Conservation (phyloP, 2,797 vertebrate species). For the Molothrus aeneus region DNA sequence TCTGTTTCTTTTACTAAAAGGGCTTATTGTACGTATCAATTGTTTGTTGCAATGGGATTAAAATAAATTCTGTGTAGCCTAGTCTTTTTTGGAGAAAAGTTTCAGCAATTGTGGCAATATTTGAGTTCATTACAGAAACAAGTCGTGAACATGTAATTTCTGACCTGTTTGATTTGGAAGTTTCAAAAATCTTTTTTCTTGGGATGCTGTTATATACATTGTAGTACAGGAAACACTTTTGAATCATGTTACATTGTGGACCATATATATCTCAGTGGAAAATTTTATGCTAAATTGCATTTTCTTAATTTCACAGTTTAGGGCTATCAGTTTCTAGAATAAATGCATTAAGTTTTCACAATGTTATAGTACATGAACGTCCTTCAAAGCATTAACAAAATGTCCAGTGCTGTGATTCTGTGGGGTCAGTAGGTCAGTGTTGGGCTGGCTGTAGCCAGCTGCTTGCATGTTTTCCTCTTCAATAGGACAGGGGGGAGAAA, state of each 20-base stretch:
- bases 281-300: not conserved
- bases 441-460: not conserved
- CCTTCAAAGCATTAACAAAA: not conserved
- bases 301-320: not conserved
- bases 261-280: not conserved
- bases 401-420: not conserved
- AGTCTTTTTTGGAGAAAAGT: not conserved
- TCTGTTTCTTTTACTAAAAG: not conserved
- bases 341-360: not conserved
- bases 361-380: fast-evolving
- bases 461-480: not conserved
- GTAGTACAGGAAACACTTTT: not conserved
- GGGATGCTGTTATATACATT: not conserved
- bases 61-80: not conserved
- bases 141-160: not conserved
- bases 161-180: not conserved
- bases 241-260: not conserved
- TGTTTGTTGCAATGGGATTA: not conserved
- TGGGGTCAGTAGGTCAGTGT: not conserved
- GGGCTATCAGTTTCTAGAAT: not conserved
- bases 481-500: not conserved
- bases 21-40: not conserved
- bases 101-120: not conserved
- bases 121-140: not conserved
- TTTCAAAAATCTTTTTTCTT: not conserved